phyloP scores from a whole-genome alignment of 1,140 invertebrate genomes.

The Drosophila bifasciata region DNA sequence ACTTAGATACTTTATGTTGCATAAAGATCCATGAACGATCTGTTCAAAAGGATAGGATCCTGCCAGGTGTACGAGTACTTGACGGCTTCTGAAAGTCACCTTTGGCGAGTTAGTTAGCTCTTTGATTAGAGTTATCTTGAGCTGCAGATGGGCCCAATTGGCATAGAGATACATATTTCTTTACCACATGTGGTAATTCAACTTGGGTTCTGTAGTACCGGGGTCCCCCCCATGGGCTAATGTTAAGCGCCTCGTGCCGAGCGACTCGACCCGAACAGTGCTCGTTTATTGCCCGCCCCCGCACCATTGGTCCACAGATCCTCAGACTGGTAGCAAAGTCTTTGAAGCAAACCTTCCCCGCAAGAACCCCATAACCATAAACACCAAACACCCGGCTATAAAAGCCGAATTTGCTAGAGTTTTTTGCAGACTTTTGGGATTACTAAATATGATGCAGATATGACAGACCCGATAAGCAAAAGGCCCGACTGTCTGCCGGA shows the following conservation, averaged over 20 bases:
- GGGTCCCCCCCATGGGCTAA: neutral
- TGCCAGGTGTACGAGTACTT: too few relatives aligned
- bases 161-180: too few relatives aligned
- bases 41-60: too few relatives aligned
- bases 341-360: neutral
- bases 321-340: slow-evolving; percentile 16
- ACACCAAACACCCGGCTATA: slow-evolving; percentile 23
- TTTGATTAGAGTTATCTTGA: too few relatives aligned
- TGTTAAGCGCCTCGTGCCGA: slow-evolving; percentile 24
- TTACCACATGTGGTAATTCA: neutral
- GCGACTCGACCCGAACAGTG: neutral
- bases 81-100: too few relatives aligned
- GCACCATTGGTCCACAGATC: slow-evolving; percentile 22
- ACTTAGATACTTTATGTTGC: too few relatives aligned
- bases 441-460: slow-evolving; percentile 35
- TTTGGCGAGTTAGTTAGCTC: too few relatives aligned
- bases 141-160: too few relatives aligned
- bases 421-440: slow-evolving; percentile 18
- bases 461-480: slow-evolving; percentile 20
- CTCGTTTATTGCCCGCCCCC: neutral
- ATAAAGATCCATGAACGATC: too few relatives aligned
- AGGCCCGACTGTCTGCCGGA: neutral
- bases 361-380: slow-evolving; percentile 26
- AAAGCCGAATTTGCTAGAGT: slow-evolving; percentile 4
- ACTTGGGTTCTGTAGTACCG: neutral